Percentiles rank a stretch among this genome's conserved stretches.
phyloP scores from a whole-genome alignment of 2,888 invertebrate genomes.

The Cheilosia pagana region DNA sequence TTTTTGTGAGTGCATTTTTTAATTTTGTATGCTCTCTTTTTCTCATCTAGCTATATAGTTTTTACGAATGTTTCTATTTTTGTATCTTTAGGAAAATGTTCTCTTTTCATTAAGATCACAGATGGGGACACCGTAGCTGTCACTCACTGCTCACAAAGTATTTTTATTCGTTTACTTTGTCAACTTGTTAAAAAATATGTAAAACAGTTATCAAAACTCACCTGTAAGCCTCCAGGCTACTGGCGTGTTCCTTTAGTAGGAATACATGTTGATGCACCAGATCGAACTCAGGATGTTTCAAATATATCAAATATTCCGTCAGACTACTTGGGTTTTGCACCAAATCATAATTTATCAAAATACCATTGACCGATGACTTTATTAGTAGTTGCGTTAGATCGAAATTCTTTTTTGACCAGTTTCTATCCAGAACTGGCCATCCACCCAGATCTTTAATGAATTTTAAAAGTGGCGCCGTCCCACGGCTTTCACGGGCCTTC shows the following conservation, averaged over 20 bases:
- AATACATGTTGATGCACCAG: constrained; percentile 55
- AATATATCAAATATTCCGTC: constrained; percentile 38
- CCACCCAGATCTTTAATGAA: constrained; percentile 64
- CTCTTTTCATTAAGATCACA: no score
- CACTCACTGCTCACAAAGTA: no score
- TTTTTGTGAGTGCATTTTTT: no score
- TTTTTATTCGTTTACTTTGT: no score
- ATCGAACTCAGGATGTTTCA: constrained; percentile 44
- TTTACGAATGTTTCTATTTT: no score
- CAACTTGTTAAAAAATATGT: no score
- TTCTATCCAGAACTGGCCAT: constrained; percentile 59
- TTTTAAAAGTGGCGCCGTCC: constrained; percentile 39
- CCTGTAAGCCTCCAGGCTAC: constrained; percentile 61
- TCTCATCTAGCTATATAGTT: no score
- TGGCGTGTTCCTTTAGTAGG: constrained; percentile 35
- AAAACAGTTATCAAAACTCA: constrained; percentile 2
- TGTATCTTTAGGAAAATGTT: no score
- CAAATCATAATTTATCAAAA: constrained; percentile 34
- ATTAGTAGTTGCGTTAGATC: constrained; percentile 55
- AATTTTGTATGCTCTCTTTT: no score
- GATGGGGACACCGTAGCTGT: no score
- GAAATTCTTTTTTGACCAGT: constrained; percentile 51
- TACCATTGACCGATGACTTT: constrained; percentile 16
- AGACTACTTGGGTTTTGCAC: constrained; percentile 29
- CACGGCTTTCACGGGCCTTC: constrained; percentile 12